Conservation (phyloP, 2,888 invertebrate species). For the Mechanitis mazaeus region DNA sequence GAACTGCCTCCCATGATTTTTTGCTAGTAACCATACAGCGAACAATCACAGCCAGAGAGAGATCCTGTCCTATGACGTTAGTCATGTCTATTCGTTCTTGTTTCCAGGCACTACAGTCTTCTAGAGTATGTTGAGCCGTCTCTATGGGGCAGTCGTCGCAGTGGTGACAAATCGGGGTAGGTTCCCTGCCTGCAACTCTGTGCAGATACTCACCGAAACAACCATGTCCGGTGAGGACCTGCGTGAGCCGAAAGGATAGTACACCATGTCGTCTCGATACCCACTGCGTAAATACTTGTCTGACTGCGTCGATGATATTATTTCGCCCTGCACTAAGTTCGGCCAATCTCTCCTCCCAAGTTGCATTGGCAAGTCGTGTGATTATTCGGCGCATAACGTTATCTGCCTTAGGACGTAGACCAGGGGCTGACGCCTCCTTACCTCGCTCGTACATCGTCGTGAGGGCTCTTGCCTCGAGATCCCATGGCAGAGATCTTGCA, state of each 20-base stretch:
- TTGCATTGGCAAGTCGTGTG: background rate
- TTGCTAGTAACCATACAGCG: no score
- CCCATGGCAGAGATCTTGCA: background rate
- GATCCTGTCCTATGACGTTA: no score
- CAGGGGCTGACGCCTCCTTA: background rate
- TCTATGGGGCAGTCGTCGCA: background rate
- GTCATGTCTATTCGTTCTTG: no score
- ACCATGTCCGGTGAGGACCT: background rate
- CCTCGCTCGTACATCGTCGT: background rate
- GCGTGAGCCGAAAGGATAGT: background rate
- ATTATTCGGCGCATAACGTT: background rate
- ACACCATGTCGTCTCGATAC: background rate
- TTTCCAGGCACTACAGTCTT: no score
- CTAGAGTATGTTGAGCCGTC: no score
- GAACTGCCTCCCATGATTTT: no score
- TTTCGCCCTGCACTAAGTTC: background rate
- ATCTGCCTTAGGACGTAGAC: background rate
- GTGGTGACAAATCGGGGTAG: background rate
- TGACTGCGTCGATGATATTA: background rate
- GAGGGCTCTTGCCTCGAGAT: background rate
- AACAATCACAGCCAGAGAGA: no score
- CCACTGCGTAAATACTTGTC: background rate
- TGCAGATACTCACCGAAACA: background rate
- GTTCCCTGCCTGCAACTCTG: background rate
- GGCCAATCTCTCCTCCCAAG: background rate